Conservation (phyloP, 2,113 vertebrate genomes). For the Rhea pennata region DNA sequence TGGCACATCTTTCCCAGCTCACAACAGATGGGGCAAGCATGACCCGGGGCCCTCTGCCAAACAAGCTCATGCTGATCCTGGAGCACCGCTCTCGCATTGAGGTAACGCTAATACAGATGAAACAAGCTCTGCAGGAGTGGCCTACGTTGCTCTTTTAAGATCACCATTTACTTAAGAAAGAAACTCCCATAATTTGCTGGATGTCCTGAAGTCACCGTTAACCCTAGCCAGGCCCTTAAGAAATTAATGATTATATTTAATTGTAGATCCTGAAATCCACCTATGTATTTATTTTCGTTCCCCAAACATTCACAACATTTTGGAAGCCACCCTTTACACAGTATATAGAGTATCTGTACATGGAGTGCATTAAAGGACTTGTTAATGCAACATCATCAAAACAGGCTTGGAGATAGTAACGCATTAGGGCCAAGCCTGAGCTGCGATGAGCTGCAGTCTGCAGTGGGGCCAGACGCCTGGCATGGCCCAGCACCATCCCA, state of each 20-base stretch:
- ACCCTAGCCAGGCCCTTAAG: neutral
- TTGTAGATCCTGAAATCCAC: neutral
- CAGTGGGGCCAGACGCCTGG: neutral
- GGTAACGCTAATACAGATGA: neutral
- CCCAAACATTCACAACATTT: neutral
- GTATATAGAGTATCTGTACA: neutral
- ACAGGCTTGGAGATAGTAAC: neutral
- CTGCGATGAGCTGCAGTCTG: neutral
- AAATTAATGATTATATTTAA: neutral
- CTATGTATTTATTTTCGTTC: neutral
- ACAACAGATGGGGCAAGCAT: neutral
- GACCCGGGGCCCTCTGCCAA: neutral
- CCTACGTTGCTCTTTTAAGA: neutral
- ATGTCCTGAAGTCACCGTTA: neutral
- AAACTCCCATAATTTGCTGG: neutral
- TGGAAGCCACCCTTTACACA: neutral
- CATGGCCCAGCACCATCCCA: neutral
- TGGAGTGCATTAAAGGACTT: neutral
- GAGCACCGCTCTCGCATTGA: neutral
- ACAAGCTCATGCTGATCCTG: neutral
- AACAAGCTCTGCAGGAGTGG: neutral
- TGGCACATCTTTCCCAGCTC: neutral
- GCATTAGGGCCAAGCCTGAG: neutral
- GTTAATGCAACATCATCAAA: neutral
- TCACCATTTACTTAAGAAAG: neutral